Conservation (phyloP, 2,113 vertebrate genomes). For the Gopherus flavomarginatus region DNA sequence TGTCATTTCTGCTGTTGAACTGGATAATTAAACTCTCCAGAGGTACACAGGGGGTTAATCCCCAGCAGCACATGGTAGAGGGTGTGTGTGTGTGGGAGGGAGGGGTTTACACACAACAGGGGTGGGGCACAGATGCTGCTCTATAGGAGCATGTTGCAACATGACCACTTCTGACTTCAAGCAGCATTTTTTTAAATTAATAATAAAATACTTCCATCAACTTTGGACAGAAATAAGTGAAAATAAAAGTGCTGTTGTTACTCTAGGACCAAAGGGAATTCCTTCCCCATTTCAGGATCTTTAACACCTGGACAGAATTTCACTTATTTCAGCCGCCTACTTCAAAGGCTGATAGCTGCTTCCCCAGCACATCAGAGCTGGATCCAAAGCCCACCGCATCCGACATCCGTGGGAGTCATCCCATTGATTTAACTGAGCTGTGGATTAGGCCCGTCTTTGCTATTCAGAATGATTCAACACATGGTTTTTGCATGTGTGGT, state of each 20-base stretch:
- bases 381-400: constrained; percentile 38
- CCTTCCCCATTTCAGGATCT: constrained; percentile 68
- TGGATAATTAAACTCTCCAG: neutral
- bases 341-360: constrained; percentile 58
- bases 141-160: constrained; percentile 19
- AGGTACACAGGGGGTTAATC: neutral
- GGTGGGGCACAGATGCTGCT: constrained; percentile 32
- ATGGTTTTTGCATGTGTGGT: neutral
- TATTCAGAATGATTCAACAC: constrained; percentile 16
- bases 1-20: neutral
- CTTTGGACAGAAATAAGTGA: constrained; percentile 62
- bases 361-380: constrained; percentile 50
- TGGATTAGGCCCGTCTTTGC: constrained; percentile 48
- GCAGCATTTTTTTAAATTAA: constrained; percentile 16
- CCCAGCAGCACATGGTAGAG: neutral
- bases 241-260: constrained; percentile 76
- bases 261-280: constrained; percentile 73
- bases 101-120: neutral
- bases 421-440: constrained; percentile 22
- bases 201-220: constrained; percentile 20
- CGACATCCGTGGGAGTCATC: constrained; percentile 61
- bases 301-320: constrained; percentile 77
- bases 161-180: neutral
- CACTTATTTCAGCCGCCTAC: constrained; percentile 66
- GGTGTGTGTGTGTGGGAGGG: neutral